Base-by-base conservation (phyloP, 2,113 vertebrate species). In the Rhinoderma darwinii region DNA sequence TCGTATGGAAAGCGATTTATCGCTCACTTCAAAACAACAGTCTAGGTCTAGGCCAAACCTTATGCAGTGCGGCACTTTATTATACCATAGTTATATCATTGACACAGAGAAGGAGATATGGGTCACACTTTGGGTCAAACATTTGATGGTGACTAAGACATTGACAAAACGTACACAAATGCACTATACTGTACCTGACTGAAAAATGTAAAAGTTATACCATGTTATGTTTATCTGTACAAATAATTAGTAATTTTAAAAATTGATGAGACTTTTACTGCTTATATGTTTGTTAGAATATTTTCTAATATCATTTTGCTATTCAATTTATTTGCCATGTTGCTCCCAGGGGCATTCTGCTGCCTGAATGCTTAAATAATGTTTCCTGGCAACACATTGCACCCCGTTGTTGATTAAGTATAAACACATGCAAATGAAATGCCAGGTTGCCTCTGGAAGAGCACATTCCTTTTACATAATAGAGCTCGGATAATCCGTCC, bases 331-430 rank as follows among this genome's bases (percentile, higher is more conserved):
- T 70, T 37, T 66, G 12, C 59, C 56, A 63, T 82, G 37, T 30
- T 50, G 39, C 43, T 83, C 81, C 81, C 81, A 83, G 30, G 63
- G 20, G 81, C 43, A 10, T 70, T 83, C 63, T 70, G 81, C 63
- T 51, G 27, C 47, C 43, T 68, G 81, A 83, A 83, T 83, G n/a
- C 81, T 83, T 83, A 83, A 83, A 83, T 83, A 70, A 83, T 83
- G 81, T 83, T 83, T 83, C 81, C 81, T 83, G 61, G 81, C 81
- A 83, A 70, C 81, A 83, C 81, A 68, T 83, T 50, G 81, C 61
- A 83, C 81, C 81, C 81, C 70, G 81, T 83, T 83, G 81, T 83
- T 83, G 81, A 83, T 83, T 70, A 83, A 83, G 18, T 83, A 83
- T 83, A 83, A 83, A 72, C 43, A 70, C 20, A 83, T 83, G 81